These are phyloP conservation scores for Meandrusa payeni DNA, from an alignment of 2,888 invertebrate species.

Conservation along the genomic window DNA sequence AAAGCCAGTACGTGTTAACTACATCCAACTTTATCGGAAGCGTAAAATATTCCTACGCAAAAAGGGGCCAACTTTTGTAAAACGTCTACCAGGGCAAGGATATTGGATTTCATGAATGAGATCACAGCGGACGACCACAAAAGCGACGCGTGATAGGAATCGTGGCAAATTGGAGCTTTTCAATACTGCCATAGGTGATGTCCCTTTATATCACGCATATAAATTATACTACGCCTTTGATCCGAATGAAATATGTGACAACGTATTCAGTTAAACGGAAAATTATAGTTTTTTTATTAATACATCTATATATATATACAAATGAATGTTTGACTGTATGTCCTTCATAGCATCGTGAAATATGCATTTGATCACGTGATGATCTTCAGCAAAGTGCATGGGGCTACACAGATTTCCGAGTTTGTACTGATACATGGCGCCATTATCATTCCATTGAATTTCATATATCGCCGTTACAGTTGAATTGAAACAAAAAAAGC, in stretches of 20 bases:
- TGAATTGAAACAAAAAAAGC: too few relatives aligned
- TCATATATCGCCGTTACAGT: too few relatives aligned
- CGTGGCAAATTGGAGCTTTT: constrained; percentile 24
- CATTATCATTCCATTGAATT: too few relatives aligned
- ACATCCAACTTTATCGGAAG: background rate
- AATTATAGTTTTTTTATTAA: too few relatives aligned
- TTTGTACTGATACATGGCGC: too few relatives aligned
- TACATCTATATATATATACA: too few relatives aligned
- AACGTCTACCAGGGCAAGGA: constrained; percentile 13
- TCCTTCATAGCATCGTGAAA: too few relatives aligned
- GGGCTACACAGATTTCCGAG: too few relatives aligned
- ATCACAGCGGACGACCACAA: constrained; percentile 21
- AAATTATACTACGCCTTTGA: constrained; percentile 20
- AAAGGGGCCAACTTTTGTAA: constrained; percentile 8
- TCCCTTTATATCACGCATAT: constrained; percentile 17
- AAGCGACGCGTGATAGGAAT: constrained; percentile 22
- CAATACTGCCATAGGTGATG: constrained; percentile 17
- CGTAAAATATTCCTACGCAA: constrained; percentile 9
- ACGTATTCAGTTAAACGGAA: too few relatives aligned
- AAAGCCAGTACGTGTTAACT: constrained; percentile 13
- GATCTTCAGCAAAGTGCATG: too few relatives aligned
- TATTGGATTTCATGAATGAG: constrained; percentile 25
- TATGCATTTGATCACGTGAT: too few relatives aligned
- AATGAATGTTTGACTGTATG: too few relatives aligned
- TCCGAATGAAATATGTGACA: constrained; percentile 7